phyloP scores from a whole-genome alignment of 1,140 invertebrate species.

The Lethrus apterus region DNA sequence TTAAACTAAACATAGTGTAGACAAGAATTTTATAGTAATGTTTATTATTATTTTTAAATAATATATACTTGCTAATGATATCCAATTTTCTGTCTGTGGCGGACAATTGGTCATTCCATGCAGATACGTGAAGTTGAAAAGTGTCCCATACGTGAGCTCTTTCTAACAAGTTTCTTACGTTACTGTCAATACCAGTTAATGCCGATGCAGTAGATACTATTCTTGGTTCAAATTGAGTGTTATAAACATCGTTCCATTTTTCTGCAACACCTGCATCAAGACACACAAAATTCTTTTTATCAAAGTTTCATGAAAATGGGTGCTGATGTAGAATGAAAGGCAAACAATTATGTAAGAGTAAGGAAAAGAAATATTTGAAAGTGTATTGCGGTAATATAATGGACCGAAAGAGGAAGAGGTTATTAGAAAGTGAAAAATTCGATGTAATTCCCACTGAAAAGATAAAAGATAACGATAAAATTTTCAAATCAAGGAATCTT shows the following conservation, averaged over 20 bases:
- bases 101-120: constrained; percentile 46
- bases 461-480: too few species aligned
- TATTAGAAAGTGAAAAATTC: too few species aligned
- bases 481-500: too few species aligned
- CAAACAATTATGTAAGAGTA: neutral
- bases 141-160: constrained; percentile 44
- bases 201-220: constrained; percentile 33
- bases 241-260: constrained; percentile 39
- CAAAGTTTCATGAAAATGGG: constrained; percentile 15
- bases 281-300: constrained; percentile 2
- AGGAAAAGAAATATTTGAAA: constrained; percentile 2
- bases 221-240: constrained; percentile 38
- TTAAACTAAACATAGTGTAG: too few species aligned
- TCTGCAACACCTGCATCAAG: constrained; percentile 37
- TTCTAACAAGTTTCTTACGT: constrained; percentile 40
- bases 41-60: neutral
- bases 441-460: too few species aligned
- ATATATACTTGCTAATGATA: constrained; percentile 40
- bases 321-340: constrained; percentile 12
- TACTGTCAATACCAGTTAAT: constrained; percentile 39
- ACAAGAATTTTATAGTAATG: neutral
- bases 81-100: constrained; percentile 43
- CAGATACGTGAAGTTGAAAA: constrained; percentile 43
- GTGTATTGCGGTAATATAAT: too few species aligned
- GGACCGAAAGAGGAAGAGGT: too few species aligned